Base-by-base conservation (phyloP, 2,888 invertebrate species). In the Andrena marginata region DNA sequence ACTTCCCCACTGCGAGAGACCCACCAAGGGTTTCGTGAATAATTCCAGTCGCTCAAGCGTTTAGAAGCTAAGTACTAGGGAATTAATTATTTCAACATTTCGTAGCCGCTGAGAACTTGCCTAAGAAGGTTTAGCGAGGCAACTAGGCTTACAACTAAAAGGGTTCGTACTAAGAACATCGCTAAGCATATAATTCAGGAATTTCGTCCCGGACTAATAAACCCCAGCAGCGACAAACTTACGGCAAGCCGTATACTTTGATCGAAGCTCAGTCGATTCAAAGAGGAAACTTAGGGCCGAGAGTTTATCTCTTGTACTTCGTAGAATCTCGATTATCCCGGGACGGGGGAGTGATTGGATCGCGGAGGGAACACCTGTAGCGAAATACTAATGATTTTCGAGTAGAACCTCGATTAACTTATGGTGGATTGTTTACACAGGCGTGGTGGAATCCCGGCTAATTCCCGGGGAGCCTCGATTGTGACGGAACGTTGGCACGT, bases 401-500 rank as follows among this genome's bases (percentile, higher is more conserved):
- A 23, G 68, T 31, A 35, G 48, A 69, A 49, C 23, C 49, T 48
- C 78, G 78, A 78, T 68, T 62, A 77, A 78, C 63, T 59, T 60
- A 29, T 62, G 48, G 42, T 10, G 35, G 49, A 75, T 49, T 26
- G 49, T 74, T 67, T 68, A 29, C 48, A 67, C 33, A 26, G 35
- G n/a, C 65, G 65, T 29, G 73, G 26, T 13, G n/a, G 60, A 42
- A 51, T 29, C 26, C 16, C 4, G 42, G 16, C 4, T 42, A 42
- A 42, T 42, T 16, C 16, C 42, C 42, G 16, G 42, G 42, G 42
- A 16, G 42, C 16, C 5, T 29, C 16, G 60, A 62, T 49, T 33
- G n/a, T 26, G 29, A 54, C 23, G 35, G 35, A 42, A 33, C 33
- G 8, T 60, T 35, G 49, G 33, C 48, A 31, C 16, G 23, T 4